phyloP scores from a whole-genome alignment of 2,113 vertebrate genomes.

The Hemiprocne comata region DNA sequence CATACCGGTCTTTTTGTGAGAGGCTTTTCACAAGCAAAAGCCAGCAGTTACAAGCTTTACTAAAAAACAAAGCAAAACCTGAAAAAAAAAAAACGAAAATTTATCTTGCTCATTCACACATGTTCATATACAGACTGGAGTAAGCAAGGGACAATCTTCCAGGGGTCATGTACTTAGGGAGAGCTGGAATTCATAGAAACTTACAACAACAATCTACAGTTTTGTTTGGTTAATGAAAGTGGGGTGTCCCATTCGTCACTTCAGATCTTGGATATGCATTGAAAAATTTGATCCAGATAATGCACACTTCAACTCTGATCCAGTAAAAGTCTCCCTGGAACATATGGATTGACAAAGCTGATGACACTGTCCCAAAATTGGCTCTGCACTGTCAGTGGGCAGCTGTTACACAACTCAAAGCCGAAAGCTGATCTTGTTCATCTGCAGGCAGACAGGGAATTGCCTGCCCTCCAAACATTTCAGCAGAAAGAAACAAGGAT shows the following conservation, averaged over 20 bases:
- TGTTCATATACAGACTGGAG: accelerated
- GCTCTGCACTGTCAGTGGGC: conserved; percentile 17
- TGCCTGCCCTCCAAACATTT: conserved; percentile 17
- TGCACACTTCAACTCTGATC: neutral
- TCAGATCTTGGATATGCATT: neutral
- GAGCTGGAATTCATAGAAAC: neutral
- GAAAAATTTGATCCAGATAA: conserved; percentile 41
- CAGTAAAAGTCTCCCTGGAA: conserved; percentile 3
- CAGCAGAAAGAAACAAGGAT: conserved; percentile 29
- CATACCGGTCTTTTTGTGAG: neutral
- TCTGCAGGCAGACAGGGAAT: conserved; percentile 20
- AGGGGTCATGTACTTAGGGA: neutral
- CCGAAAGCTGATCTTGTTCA: conserved; percentile 48
- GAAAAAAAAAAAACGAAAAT: neutral
- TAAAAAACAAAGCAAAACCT: neutral
- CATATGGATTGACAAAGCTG: conserved; percentile 33
- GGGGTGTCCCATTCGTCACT: neutral
- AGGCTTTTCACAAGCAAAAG: neutral
- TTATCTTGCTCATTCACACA: neutral
- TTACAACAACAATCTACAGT: neutral
- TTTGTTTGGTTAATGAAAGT: neutral
- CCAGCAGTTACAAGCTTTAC: neutral
- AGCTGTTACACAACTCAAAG: conserved; percentile 33
- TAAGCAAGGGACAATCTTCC: neutral
- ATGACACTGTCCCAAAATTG: conserved; percentile 39